phyloP scores from a whole-genome alignment of 2,888 invertebrate genomes.

The Aphelenchoides bicaudatus region DNA sequence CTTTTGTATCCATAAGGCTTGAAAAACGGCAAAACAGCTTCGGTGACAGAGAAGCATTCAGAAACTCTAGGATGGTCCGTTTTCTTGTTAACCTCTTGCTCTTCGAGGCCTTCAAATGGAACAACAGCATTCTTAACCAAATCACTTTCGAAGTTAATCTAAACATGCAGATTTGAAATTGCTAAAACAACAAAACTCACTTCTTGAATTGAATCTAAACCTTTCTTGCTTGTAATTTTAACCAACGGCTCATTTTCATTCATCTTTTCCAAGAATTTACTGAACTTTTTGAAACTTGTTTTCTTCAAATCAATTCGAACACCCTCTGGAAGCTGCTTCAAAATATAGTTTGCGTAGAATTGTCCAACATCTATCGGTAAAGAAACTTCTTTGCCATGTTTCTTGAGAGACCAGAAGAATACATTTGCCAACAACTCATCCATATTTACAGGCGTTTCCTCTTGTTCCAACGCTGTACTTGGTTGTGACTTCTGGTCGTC shows the following conservation, averaged over 20 bases:
- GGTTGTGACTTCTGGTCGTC: no score
- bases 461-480: no score
- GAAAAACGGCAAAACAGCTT: slow-evolving; percentile 38
- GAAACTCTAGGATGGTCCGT: slow-evolving; percentile 8
- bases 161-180: slow-evolving; percentile 13
- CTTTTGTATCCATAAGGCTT: slow-evolving; percentile 24
- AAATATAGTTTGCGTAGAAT: slow-evolving; percentile 38
- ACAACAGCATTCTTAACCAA: slow-evolving; percentile 22
- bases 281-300: slow-evolving; percentile 55
- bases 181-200: slow-evolving; percentile 25
- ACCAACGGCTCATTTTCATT: slow-evolving; percentile 37
- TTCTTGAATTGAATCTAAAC: slow-evolving; percentile 48
- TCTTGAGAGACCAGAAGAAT: slow-evolving; percentile 48
- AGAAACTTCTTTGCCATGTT: slow-evolving; percentile 36
- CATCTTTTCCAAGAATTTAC: slow-evolving; percentile 45
- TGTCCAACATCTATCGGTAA: slow-evolving; percentile 56
- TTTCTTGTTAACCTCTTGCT: background rate
- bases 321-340: slow-evolving; percentile 42
- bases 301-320: slow-evolving; percentile 53
- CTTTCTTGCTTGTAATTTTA: slow-evolving; percentile 45
- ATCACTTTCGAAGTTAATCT: slow-evolving; percentile 33
- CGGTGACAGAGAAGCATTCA: slow-evolving; percentile 37
- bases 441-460: no score
- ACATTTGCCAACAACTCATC: slow-evolving; percentile 38
- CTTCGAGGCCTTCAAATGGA: slow-evolving; percentile 18